Evolutionary conservation across 2,797 vertebrate genomes (phyloP).

Genomic region (Hephaestus fuliginosus): DNA sequence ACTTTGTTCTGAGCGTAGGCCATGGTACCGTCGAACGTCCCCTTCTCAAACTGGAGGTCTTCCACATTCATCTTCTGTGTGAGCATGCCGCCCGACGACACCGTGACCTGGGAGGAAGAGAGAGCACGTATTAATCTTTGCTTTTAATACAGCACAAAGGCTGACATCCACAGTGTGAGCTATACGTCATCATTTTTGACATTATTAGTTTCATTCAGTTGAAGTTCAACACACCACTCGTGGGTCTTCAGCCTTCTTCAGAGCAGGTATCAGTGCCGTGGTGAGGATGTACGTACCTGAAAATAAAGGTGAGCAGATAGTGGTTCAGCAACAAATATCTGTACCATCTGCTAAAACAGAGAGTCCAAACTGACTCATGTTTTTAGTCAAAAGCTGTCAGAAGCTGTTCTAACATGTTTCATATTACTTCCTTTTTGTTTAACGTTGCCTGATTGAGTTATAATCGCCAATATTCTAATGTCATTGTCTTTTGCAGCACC

Average conservation of each 20-base stretch:
- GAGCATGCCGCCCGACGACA: slow-evolving; percentile 92
- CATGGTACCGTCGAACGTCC: slow-evolving; percentile 88
- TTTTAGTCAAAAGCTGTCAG: background rate
- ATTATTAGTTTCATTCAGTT: background rate
- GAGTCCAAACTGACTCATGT: too few relatives aligned
- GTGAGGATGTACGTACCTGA: slow-evolving; percentile 90
- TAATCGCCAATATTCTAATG: too few relatives aligned
- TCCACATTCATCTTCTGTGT: slow-evolving; percentile 88
- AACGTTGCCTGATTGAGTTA: too few relatives aligned
- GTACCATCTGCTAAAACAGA: background rate
- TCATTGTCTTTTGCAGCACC: too few relatives aligned
- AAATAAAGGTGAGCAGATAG: background rate
- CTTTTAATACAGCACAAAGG: background rate
- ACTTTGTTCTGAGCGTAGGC: slow-evolving; percentile 93
- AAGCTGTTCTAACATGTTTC: too few relatives aligned
- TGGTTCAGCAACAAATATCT: background rate
- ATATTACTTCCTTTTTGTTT: too few relatives aligned
- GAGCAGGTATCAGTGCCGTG: slow-evolving; percentile 85
- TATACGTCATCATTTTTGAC: background rate
- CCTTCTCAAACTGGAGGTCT: slow-evolving; percentile 88
- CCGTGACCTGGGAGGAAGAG: slow-evolving; percentile 81
- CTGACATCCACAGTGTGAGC: background rate
- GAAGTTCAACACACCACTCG: slow-evolving; percentile 87
- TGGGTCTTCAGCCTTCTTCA: slow-evolving; percentile 86
- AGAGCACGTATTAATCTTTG: accelerated